phyloP scores from a whole-genome alignment of 1,140 invertebrate species.

The Sitodiplosis mosellana region DNA sequence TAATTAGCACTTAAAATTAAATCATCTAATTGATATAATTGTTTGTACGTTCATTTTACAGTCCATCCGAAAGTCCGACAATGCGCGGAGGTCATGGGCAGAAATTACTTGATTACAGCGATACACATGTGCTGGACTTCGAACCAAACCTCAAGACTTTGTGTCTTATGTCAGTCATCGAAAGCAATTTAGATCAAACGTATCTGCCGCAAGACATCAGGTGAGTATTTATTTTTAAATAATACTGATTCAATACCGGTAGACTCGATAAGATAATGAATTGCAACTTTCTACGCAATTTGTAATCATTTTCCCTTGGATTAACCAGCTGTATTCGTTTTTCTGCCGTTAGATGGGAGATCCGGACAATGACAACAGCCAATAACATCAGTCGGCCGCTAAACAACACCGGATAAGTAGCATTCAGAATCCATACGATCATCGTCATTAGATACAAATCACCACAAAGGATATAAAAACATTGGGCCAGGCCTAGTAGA shows the following conservation, averaged over 20 bases:
- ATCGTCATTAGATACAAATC: too few relatives aligned
- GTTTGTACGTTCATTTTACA: constrained; percentile 7
- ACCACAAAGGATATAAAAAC: too few relatives aligned
- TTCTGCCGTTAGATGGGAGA: constrained; percentile 22
- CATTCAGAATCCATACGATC: neutral
- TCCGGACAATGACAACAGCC: constrained; percentile 28
- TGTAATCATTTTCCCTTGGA: too few relatives aligned
- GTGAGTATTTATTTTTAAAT: constrained; percentile 17
- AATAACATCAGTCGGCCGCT: constrained; percentile 23
- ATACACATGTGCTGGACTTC: constrained; percentile 58
- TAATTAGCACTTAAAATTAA: neutral
- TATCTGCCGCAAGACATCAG: constrained; percentile 39
- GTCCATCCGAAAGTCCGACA: constrained; percentile 7
- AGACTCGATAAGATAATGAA: too few relatives aligned
- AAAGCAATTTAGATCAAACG: constrained; percentile 39
- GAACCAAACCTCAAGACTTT: constrained; percentile 49
- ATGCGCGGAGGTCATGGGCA: constrained; percentile 3
- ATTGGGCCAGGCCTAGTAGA: too few relatives aligned
- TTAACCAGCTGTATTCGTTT: neutral
- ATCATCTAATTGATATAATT: too few relatives aligned
- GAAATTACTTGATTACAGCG: constrained; percentile 30
- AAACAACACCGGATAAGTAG: constrained; percentile 19
- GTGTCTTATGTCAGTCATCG: constrained; percentile 38
- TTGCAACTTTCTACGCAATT: too few relatives aligned
- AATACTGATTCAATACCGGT: constrained; percentile 1